Conservation (phyloP, 2,113 vertebrate species). For the Dunckerocampus dactyliophorus region DNA sequence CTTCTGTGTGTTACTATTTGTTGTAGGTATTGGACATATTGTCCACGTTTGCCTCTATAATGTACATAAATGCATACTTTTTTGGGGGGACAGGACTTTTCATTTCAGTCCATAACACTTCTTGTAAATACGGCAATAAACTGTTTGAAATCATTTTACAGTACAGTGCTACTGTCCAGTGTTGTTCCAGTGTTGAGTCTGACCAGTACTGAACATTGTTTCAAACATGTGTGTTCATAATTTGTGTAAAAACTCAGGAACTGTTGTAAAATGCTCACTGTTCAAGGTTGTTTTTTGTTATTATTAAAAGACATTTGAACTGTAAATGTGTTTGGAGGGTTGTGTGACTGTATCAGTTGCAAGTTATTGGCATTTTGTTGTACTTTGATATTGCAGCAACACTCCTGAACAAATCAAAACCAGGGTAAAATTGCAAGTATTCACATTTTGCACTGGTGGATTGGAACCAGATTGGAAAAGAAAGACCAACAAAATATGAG, state of each 20-base stretch:
- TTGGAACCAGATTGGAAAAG: too few relatives aligned
- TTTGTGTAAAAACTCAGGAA: constrained; percentile 72
- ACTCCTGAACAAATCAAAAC: too few relatives aligned
- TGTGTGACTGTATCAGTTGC: too few relatives aligned
- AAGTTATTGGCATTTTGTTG: too few relatives aligned
- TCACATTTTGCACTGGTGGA: too few relatives aligned
- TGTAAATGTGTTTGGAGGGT: constrained; percentile 23
- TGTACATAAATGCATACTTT: constrained; percentile 46
- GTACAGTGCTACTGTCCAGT: constrained; percentile 53
- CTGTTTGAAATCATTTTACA: constrained; percentile 34
- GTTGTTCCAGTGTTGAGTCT: constrained; percentile 53
- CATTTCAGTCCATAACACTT: constrained; percentile 47
- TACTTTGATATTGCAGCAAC: too few relatives aligned
- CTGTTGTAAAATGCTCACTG: constrained; percentile 61
- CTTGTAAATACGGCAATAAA: constrained; percentile 60
- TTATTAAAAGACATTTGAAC: constrained; percentile 64
- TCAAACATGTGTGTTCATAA: constrained; percentile 47
- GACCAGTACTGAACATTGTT: constrained; percentile 37
- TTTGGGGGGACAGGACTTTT: constrained; percentile 44
- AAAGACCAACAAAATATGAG: too few relatives aligned
- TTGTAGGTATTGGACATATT: constrained; percentile 73
- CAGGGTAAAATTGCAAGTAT: too few relatives aligned
- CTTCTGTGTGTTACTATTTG: constrained; percentile 72
- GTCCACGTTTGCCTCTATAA: constrained; percentile 64
- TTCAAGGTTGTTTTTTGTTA: constrained; percentile 64